A percentile compares a stretch with the other conserved stretches of the same genome.
phyloP scores from a whole-genome alignment of 2,888 invertebrate genomes.

The Oxycera nigricornis region DNA sequence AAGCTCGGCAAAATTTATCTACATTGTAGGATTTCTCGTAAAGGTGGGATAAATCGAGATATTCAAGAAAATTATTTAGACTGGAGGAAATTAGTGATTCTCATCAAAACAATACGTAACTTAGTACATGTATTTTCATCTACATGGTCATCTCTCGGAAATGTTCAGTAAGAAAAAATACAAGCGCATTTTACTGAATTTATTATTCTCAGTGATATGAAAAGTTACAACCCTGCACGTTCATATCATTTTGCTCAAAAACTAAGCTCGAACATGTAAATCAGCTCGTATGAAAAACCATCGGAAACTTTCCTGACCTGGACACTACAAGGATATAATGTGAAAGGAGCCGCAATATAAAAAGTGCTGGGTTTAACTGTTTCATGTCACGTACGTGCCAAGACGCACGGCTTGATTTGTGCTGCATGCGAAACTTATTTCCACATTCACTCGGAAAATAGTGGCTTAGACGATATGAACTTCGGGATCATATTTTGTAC shows the following conservation, averaged over 20 bases:
- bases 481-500: slow-evolving; percentile 1
- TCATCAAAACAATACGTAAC: no score
- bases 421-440: slow-evolving; percentile 8
- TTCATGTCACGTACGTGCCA: not conserved
- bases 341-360: not conserved
- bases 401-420: slow-evolving; percentile 1
- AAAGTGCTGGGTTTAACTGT: slow-evolving; percentile 6
- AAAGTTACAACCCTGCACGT: not conserved
- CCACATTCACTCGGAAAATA: not conserved
- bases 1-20: not conserved
- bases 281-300: not conserved
- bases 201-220: no score
- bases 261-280: not conserved
- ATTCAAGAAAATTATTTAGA: no score
- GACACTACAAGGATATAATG: not conserved
- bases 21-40: not conserved
- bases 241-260: not conserved
- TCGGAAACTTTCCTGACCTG: not conserved
- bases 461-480: not conserved
- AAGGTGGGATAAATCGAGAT: not conserved
- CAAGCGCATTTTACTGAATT: no score
- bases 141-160: no score
- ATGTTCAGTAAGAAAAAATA: no score
- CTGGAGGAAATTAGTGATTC: no score
- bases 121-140: no score